These are phyloP conservation scores for Bovichtus variegatus DNA, from an alignment of 2,797 vertebrate species.

Conservation along the genomic window DNA sequence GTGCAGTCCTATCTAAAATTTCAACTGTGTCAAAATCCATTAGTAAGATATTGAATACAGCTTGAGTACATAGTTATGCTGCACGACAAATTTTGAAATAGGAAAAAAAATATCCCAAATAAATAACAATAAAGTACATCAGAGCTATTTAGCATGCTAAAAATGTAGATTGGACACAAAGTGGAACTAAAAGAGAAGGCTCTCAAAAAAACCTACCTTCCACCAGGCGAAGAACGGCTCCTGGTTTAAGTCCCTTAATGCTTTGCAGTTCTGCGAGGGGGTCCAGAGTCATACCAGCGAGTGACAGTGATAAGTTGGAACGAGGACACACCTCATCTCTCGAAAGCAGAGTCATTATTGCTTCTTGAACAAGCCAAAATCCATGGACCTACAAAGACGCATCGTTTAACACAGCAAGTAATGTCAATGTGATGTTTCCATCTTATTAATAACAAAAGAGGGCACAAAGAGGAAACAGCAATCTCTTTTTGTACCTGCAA, in stretches of 20 bases:
- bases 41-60: neutral
- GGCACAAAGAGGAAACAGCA: neutral
- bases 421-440: neutral
- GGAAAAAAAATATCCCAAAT: neutral
- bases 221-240: slow-evolving; percentile 80
- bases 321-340: slow-evolving; percentile 84
- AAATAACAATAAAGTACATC: neutral
- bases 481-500: slow-evolving; percentile 78
- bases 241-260: slow-evolving; percentile 83
- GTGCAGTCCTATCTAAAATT: neutral
- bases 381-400: slow-evolving; percentile 77
- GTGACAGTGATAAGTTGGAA: slow-evolving; percentile 77
- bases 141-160: neutral
- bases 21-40: neutral
- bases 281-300: slow-evolving; percentile 80
- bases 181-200: neutral
- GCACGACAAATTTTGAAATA: neutral
- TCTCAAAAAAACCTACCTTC: slow-evolving; percentile 76
- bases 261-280: slow-evolving; percentile 79
- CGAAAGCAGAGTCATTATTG: slow-evolving; percentile 74
- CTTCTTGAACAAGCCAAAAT: slow-evolving; percentile 88
- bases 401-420: slow-evolving; percentile 4
- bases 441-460: neutral
- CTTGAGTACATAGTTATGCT: neutral
- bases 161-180: neutral